Evolutionary conservation across 2,113 vertebrate species (phyloP).

Genomic region (Mionectes macconnelli): DNA sequence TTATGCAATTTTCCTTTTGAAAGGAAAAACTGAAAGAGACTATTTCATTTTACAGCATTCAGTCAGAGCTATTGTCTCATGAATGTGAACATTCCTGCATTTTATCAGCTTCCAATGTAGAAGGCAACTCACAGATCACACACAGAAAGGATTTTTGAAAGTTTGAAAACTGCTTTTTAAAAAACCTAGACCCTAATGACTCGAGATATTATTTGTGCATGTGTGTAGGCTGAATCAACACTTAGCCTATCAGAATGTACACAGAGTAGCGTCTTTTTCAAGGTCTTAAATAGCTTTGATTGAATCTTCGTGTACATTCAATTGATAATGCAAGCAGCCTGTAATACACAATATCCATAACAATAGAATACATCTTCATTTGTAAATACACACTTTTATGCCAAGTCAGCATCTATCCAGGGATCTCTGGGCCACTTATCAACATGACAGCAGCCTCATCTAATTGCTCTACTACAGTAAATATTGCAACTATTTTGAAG

Average conservation of each 20-base stretch:
- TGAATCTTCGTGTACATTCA: conserved; percentile 37
- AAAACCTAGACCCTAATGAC: conserved; percentile 69
- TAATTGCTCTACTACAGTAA: neutral
- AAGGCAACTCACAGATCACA: conserved; percentile 69
- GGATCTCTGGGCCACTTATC: conserved; percentile 1
- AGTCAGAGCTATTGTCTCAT: conserved; percentile 78
- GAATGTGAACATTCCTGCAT: conserved; percentile 77
- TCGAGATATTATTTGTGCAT: conserved; percentile 67
- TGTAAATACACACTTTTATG: conserved; percentile 26
- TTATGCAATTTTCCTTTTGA: conserved; percentile 83
- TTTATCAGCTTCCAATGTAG: conserved; percentile 67
- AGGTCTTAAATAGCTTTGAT: conserved; percentile 63
- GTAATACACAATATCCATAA: conserved; percentile 20
- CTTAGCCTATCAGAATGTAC: conserved; percentile 44
- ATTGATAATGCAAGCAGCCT: conserved; percentile 43
- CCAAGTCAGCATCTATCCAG: conserved; percentile 5
- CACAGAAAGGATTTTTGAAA: conserved; percentile 71
- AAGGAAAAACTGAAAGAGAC: conserved; percentile 78
- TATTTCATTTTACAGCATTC: conserved; percentile 81
- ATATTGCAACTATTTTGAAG: neutral
- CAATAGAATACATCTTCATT: conserved; percentile 32
- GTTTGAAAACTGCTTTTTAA: conserved; percentile 75
- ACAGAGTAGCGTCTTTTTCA: conserved; percentile 52
- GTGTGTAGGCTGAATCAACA: conserved; percentile 64
- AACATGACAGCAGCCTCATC: neutral